These are phyloP conservation scores for Dasyprocta punctata DNA, from an alignment of 2,113 vertebrate species.

Conservation along the genomic window DNA sequence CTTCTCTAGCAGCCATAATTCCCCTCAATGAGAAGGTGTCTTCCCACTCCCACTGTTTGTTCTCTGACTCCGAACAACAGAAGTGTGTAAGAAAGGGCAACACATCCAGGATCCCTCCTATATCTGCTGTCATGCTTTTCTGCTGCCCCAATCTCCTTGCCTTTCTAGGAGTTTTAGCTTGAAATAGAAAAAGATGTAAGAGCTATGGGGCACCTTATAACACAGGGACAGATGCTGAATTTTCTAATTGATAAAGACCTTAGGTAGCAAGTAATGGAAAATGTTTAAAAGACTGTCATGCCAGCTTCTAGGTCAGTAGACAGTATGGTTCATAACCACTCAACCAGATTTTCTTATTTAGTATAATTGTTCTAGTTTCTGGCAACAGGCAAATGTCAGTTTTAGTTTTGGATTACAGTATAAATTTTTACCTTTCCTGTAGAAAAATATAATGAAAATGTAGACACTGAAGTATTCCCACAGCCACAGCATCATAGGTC, in stretches of 20 bases:
- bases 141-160: not conserved
- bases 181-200: not conserved
- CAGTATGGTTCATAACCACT: not conserved
- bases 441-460: constrained; percentile 34
- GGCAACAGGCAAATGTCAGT: too few relatives aligned
- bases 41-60: not conserved
- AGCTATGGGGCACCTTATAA: not conserved
- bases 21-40: not conserved
- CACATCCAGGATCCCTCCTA: not conserved
- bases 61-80: not conserved
- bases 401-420: not conserved
- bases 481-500: not conserved
- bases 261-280: not conserved
- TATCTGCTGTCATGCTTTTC: not conserved
- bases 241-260: not conserved
- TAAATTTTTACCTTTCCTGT: not conserved
- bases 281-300: not conserved
- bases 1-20: not conserved
- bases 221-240: not conserved
- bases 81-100: not conserved
- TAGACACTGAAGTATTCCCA: not conserved
- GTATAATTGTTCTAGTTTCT: not conserved
- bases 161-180: not conserved
- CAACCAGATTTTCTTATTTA: not conserved
- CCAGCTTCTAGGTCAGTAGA: not conserved